Base-by-base conservation (phyloP, 2,113 vertebrate genomes). In the Barbus barbus region DNA sequence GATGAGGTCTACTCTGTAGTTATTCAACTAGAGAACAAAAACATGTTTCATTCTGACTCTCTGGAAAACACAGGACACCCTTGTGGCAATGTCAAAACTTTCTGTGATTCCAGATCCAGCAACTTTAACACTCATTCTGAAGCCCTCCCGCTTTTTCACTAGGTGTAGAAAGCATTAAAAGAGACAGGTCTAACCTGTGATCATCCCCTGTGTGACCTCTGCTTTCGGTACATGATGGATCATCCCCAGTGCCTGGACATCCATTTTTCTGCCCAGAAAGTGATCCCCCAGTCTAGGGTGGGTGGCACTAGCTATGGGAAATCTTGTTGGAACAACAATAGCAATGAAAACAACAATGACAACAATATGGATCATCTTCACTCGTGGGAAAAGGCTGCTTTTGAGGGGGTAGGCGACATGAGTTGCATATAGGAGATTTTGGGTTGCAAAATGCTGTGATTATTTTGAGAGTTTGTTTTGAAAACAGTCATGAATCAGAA, bases 251-350 rank as follows among this genome's bases (percentile, higher is more conserved):
- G 72, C 67, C 63, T 82, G 84, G 82, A 84, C 91, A 90, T 91
- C 76, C 82, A 89, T 92, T 91, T 92, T 93, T 92, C 90, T 90
- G 83, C 85, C 83, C 89, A 90, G 91, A 89, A 90, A 91, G 91
- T 92, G 87, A 85, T 80, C 26, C 83, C 36, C 78, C 61, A 61
- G 60, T 73, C 87, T 78, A 78, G 87, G 82, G 82, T 88, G 78
- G 84, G 84, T 84, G 82, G 80, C 78, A 60, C n/a, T 78, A 73
- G 77, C 81, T 74, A 78, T 63, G 71, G 82, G 87, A 36, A 81
- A 83, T 79, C 53, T 86, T 82, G 72, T 74, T 67, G 75, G 53
- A 84, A 72, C 84, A 88, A 86, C 84, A 83, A 78, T 83, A 85
- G 67, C 84, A 88, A 78, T 67, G 87, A 88, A 78, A 88, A 84